Percentiles rank a stretch among this genome's conserved stretches.
Evolutionary conservation across 2,888 invertebrate genomes (phyloP).

Genomic region (Laspeyria flexula): DNA sequence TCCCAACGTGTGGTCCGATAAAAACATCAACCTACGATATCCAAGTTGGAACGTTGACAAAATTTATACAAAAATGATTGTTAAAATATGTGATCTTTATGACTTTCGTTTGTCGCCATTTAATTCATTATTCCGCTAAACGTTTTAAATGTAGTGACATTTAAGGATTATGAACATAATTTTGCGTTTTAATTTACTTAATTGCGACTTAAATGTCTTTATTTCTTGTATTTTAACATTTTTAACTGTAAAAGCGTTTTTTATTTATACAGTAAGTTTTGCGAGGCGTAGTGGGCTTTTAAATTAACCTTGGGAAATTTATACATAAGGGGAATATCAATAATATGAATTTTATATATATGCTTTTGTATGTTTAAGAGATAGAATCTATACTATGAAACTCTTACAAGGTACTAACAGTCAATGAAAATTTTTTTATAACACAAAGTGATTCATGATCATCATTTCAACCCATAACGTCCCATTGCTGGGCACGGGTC

Average conservation of each 20-base stretch:
- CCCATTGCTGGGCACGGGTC: too few species aligned
- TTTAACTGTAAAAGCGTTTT: background rate
- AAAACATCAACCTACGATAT: constrained; percentile 42
- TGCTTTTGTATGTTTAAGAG: too few species aligned
- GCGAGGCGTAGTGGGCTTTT: too few species aligned
- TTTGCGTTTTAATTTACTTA: constrained; percentile 4
- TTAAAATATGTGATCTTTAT: constrained; percentile 26
- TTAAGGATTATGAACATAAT: constrained; percentile 1
- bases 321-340: too few species aligned
- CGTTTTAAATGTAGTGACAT: constrained; percentile 9
- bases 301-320: too few species aligned
- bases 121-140: constrained; percentile 35
- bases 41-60: constrained; percentile 13
- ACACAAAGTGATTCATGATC: too few species aligned
- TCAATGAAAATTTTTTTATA: too few species aligned
- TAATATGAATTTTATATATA: too few species aligned
- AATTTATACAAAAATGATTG: constrained; percentile 23
- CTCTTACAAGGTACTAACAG: too few species aligned
- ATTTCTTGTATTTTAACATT: background rate
- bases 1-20: constrained; percentile 40
- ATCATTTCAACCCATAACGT: too few species aligned
- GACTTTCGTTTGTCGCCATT: constrained; percentile 25
- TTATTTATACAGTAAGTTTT: background rate
- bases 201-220: constrained; percentile 1
- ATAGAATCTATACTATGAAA: too few species aligned